These are phyloP conservation scores for Microplitis deprimator DNA, from an alignment of 2,888 invertebrate species.

Conservation along the genomic window DNA sequence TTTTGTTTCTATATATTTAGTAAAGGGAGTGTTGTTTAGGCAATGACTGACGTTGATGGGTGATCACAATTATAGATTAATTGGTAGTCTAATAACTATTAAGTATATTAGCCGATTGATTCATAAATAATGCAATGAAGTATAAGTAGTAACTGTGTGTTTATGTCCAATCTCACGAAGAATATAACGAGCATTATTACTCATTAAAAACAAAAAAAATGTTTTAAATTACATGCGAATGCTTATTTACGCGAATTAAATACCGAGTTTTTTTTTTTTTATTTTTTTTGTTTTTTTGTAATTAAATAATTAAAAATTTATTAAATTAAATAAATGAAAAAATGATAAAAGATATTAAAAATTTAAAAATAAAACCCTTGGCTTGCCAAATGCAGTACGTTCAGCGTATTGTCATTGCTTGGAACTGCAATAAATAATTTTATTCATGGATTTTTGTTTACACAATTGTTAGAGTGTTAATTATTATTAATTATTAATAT, in stretches of 20 bases:
- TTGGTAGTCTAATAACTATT: conserved; percentile 71
- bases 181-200: conserved; percentile 71
- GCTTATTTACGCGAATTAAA: conserved; percentile 56
- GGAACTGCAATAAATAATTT: conserved; percentile 8
- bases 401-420: neutral
- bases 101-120: conserved; percentile 71
- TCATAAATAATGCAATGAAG: conserved; percentile 71
- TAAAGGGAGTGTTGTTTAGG: conserved; percentile 63
- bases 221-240: conserved; percentile 67
- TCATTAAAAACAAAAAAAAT: conserved; percentile 56
- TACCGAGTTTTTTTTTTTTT: conserved; percentile 46
- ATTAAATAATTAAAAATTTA: conserved; percentile 10
- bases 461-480: conserved; percentile 35
- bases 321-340: conserved; percentile 33
- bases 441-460: conserved; percentile 13
- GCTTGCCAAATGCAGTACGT: conserved; percentile 17
- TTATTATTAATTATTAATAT: neutral
- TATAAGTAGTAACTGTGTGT: conserved; percentile 70
- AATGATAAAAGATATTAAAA: conserved; percentile 6
- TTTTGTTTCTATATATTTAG: conserved; percentile 49
- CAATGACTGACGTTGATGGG: conserved; percentile 70
- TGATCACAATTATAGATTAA: conserved; percentile 71
- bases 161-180: conserved; percentile 71
- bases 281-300: conserved; percentile 44
- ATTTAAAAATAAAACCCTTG: conserved; percentile 10